A percentile compares a stretch with the other conserved stretches of the same genome.
Evolutionary conservation across 2,113 vertebrate species (phyloP).

Genomic region (Poeciliopsis prolifica): DNA sequence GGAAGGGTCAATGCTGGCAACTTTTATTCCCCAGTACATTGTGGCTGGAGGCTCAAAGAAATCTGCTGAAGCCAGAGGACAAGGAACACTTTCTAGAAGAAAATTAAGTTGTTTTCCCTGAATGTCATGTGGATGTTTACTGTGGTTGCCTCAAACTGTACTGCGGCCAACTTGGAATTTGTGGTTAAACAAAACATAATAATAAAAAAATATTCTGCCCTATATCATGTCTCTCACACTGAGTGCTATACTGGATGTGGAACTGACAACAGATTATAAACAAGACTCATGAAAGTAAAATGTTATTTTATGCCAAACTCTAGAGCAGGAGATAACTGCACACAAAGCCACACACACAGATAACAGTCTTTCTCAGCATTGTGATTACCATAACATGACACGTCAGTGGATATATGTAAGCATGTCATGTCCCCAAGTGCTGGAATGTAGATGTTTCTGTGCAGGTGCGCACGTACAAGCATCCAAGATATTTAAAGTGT

Average conservation of each 20-base stretch:
- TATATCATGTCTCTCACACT: not conserved
- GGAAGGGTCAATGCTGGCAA: constrained; percentile 43
- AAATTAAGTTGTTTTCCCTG: constrained; percentile 10
- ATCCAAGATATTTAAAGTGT: not conserved
- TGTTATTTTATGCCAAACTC: no score
- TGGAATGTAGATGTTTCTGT: constrained; percentile 12
- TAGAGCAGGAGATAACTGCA: no score
- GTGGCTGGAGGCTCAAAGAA: constrained; percentile 12
- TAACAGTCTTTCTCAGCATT: not conserved
- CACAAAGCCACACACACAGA: not conserved
- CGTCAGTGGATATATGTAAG: not conserved
- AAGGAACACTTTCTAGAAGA: not conserved
- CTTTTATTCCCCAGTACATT: not conserved
- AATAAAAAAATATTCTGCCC: no score
- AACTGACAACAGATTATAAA: not conserved
- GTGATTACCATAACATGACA: not conserved
- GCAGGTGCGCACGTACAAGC: constrained; percentile 13
- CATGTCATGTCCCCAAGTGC: not conserved
- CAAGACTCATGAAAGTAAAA: not conserved
- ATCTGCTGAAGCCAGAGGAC: constrained; percentile 6
- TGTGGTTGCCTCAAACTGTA: constrained; percentile 15
- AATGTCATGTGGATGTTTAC: constrained; percentile 12
- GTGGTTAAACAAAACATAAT: not conserved
- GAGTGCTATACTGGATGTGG: not conserved
- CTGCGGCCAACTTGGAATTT: not conserved